Percentiles rank a stretch among this genome's conserved stretches.
Evolutionary conservation across 2,888 invertebrate species (phyloP).

Genomic region (Cataglyphis livida): DNA sequence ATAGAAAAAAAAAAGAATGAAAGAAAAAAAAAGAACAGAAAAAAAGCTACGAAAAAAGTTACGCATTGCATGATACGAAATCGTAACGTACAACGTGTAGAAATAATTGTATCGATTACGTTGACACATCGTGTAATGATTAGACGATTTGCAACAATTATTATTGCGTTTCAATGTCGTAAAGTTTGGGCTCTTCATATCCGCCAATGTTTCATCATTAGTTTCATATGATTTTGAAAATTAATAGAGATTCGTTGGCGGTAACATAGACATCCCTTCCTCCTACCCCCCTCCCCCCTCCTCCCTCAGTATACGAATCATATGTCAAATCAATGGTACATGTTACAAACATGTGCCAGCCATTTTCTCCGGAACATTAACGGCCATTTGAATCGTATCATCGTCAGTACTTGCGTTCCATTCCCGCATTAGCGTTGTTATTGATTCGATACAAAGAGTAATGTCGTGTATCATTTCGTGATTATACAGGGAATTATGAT

Average conservation of each 20-base stretch:
- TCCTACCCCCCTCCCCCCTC: neutral
- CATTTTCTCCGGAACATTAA: constrained; percentile 65
- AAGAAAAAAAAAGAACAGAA: neutral
- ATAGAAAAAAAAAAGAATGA: neutral
- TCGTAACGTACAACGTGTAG: neutral
- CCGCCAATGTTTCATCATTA: constrained; percentile 60
- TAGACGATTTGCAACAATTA: constrained; percentile 1
- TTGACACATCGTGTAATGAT: neutral
- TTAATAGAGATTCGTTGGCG: constrained; percentile 65
- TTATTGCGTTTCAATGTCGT: constrained; percentile 38
- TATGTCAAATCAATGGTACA: constrained; percentile 66
- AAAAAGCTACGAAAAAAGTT: neutral
- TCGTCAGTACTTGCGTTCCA: constrained; percentile 51
- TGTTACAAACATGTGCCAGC: constrained; percentile 61
- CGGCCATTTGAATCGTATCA: constrained; percentile 31
- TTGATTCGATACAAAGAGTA: constrained; percentile 45
- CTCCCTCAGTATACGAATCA: constrained; percentile 59
- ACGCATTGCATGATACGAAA: neutral
- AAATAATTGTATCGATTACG: constrained; percentile 21
- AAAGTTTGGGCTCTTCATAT: constrained; percentile 5
- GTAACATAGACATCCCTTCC: constrained; percentile 38
- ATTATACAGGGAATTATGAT: constrained; percentile 41
- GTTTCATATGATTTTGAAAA: constrained; percentile 57
- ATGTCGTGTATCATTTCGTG: constrained; percentile 15
- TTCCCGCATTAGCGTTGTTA: constrained; percentile 8